A percentile compares a stretch with the other conserved stretches of the same genome.
phyloP scores from a whole-genome alignment of 2,113 vertebrate genomes.

The Ramphastos sulfuratus region DNA sequence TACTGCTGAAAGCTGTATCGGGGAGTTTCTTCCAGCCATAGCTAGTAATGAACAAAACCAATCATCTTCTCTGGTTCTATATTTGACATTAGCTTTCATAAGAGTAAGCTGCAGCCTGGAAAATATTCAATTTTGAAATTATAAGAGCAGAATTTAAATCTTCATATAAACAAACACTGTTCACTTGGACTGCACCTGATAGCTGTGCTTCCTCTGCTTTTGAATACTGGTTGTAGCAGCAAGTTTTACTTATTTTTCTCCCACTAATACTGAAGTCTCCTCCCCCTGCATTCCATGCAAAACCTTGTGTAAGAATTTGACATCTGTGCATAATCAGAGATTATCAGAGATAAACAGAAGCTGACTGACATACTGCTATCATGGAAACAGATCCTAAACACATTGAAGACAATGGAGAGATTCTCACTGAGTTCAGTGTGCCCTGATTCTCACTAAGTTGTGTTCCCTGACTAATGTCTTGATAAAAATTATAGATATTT shows the following conservation, averaged over 20 bases:
- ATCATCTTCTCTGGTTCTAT: not conserved
- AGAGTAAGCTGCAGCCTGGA: not conserved
- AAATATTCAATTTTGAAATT: not conserved
- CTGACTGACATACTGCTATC: not conserved
- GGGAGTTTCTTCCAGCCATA: not conserved
- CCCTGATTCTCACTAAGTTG: not conserved
- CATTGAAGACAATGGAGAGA: not conserved
- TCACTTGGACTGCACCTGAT: not conserved
- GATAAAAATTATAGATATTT: not conserved
- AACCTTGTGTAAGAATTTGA: not conserved
- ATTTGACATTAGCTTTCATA: not conserved
- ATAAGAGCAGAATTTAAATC: not conserved
- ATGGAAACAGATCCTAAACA: not conserved
- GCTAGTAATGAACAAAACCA: not conserved
- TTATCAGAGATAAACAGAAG: not conserved
- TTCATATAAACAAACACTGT: not conserved
- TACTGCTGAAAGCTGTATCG: not conserved
- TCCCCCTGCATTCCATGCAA: not conserved
- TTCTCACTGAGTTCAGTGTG: not conserved
- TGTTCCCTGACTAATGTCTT: not conserved
- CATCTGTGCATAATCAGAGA: not conserved
- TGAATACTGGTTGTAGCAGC: not conserved
- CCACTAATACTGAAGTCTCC: not conserved
- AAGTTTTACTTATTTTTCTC: not conserved
- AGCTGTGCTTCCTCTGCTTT: not conserved